phyloP scores from a whole-genome alignment of 2,888 invertebrate species.

The Eupithecia exiguata region DNA sequence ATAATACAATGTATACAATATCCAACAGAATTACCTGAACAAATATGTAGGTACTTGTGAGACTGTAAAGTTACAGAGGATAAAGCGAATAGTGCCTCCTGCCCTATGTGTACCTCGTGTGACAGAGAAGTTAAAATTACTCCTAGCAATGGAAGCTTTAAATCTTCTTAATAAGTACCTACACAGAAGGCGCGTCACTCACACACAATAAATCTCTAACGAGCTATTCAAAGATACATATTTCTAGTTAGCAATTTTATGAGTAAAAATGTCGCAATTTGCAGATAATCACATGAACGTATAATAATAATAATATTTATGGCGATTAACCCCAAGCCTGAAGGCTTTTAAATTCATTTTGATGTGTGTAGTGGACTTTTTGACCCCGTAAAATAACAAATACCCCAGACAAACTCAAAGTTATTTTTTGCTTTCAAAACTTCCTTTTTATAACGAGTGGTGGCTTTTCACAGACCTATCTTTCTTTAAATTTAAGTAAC shows the following conservation, averaged over 20 bases:
- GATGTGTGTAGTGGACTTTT: not conserved
- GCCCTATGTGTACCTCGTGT: not conserved
- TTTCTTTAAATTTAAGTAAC: not conserved
- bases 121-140: not conserved
- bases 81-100: not conserved
- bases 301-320: not conserved
- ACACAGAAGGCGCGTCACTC: not conserved
- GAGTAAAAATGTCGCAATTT: not conserved
- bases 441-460: not conserved
- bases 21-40: not conserved
- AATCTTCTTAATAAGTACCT: constrained; percentile 1
- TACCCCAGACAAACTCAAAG: not conserved
- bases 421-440: not conserved
- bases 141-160: not conserved
- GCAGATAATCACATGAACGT: too few relatives aligned
- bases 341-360: not conserved
- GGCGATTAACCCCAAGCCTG: not conserved
- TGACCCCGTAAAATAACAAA: not conserved
- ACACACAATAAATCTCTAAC: not conserved
- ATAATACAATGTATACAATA: too few relatives aligned
- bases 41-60: not conserved
- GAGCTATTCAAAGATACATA: not conserved
- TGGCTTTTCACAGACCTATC: not conserved
- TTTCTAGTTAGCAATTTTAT: not conserved
- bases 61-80: not conserved